phyloP scores from a whole-genome alignment of 2,888 invertebrate genomes.

The Cephus rjabovi region DNA sequence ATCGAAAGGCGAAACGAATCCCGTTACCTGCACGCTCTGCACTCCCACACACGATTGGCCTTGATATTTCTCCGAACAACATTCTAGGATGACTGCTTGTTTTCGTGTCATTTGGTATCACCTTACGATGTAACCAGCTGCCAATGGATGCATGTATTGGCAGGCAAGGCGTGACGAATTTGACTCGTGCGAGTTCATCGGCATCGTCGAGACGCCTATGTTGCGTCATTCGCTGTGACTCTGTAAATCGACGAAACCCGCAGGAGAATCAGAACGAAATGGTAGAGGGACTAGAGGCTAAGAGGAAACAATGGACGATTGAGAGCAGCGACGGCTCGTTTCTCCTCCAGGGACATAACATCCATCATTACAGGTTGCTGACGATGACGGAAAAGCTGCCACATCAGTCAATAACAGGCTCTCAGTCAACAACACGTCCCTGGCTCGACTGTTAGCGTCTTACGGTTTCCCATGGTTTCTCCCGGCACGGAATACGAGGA shows the following conservation, averaged over 20 bases:
- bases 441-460: background rate
- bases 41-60: conserved; percentile 24
- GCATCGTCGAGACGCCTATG: conserved; percentile 22
- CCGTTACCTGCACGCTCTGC: conserved; percentile 21
- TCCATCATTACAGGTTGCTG: background rate
- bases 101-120: conserved; percentile 32
- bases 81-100: conserved; percentile 39
- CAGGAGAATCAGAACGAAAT: conserved; percentile 3
- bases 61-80: conserved; percentile 39
- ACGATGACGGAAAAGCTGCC: background rate
- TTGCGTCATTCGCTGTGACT: background rate
- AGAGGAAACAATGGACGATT: background rate
- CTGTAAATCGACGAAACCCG: background rate
- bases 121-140: background rate
- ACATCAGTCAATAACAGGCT: background rate
- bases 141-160: conserved; percentile 11
- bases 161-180: conserved; percentile 41
- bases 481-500: background rate
- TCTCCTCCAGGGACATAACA: background rate
- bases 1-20: conserved; percentile 20
- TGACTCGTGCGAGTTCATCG: conserved; percentile 30
- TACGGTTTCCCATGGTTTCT: background rate
- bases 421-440: background rate
- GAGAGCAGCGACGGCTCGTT: background rate
- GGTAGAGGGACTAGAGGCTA: background rate